Evolutionary conservation across 2,888 invertebrate species (phyloP).

Genomic region (Drosophila differens): DNA sequence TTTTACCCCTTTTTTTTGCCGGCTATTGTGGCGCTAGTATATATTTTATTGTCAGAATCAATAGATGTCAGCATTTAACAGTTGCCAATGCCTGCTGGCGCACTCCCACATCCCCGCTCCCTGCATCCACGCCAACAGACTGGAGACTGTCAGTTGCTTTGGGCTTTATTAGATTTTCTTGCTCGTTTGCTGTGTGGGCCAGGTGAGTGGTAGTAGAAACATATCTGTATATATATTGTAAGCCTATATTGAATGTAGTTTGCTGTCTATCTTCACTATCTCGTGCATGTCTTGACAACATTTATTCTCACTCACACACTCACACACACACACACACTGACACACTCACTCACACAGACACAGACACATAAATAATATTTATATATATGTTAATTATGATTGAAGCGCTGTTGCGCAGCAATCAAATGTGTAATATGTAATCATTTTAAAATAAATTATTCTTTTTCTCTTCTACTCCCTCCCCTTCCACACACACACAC

Average conservation of each 20-base stretch:
- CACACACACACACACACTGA: slow-evolving; percentile 19
- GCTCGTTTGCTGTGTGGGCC: slow-evolving; percentile 9
- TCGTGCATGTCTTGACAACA: slow-evolving; percentile 25
- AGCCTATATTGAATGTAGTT: slow-evolving; percentile 7
- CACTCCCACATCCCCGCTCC: too few relatives aligned
- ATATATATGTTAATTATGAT: slow-evolving; percentile 50
- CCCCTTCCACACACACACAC: not conserved
- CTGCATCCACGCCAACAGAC: not conserved
- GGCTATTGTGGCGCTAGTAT: slow-evolving; percentile 7
- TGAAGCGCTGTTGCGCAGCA: slow-evolving; percentile 42
- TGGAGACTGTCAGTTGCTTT: slow-evolving; percentile 46
- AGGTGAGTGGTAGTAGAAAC: slow-evolving; percentile 42
- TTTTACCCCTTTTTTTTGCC: slow-evolving; percentile 36
- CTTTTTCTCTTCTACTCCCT: slow-evolving; percentile 65
- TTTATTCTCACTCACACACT: slow-evolving; percentile 9
- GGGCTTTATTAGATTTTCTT: slow-evolving; percentile 51
- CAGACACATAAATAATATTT: slow-evolving; percentile 30
- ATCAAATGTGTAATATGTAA: slow-evolving; percentile 44
- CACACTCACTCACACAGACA: slow-evolving; percentile 16
- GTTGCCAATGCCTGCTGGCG: slow-evolving; percentile 61
- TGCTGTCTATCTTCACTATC: slow-evolving; percentile 18
- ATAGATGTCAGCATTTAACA: slow-evolving; percentile 75
- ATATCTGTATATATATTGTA: slow-evolving; percentile 1
- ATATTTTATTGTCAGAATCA: slow-evolving; percentile 70
- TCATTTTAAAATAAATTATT: slow-evolving; percentile 61